Conservation (phyloP, 2,113 vertebrate species). For the Lipophrys pholis region DNA sequence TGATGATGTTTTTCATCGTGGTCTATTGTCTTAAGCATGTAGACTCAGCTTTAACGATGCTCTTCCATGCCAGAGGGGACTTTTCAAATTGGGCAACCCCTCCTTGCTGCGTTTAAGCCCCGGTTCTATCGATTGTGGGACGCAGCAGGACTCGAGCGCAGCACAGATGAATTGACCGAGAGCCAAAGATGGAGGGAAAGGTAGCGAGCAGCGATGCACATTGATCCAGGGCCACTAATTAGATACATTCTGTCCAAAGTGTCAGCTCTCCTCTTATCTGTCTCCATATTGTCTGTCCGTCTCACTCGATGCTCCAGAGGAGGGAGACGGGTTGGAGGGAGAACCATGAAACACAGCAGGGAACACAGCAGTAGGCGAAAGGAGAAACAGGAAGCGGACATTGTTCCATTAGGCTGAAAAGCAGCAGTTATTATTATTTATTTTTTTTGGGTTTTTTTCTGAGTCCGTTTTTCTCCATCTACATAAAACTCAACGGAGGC, state of each 20-base stretch:
- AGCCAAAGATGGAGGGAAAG: slow-evolving; percentile 50
- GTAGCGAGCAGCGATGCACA: slow-evolving; percentile 49
- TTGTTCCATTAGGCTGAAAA: slow-evolving; percentile 43
- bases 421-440: slow-evolving; percentile 13
- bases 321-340: slow-evolving; percentile 23
- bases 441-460: too few species aligned
- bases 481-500: slow-evolving; percentile 27
- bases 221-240: slow-evolving; percentile 74
- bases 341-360: slow-evolving; percentile 43
- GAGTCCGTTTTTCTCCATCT: slow-evolving; percentile 17
- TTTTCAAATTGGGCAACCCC: slow-evolving; percentile 63
- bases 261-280: slow-evolving; percentile 50
- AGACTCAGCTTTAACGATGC: slow-evolving; percentile 49
- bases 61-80: slow-evolving; percentile 59
- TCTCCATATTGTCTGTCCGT: slow-evolving; percentile 53
- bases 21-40: too few species aligned
- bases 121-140: slow-evolving; percentile 63
- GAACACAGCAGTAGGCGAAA: slow-evolving; percentile 35
- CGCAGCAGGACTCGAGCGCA: slow-evolving; percentile 61
- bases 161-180: slow-evolving; percentile 52
- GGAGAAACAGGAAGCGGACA: slow-evolving; percentile 52
- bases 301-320: slow-evolving; percentile 35
- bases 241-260: slow-evolving; percentile 65
- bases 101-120: slow-evolving; percentile 51
- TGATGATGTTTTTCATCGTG: too few species aligned